Base-by-base conservation (phyloP, 2,113 vertebrate genomes). In the Phalacrocorax carbo region DNA sequence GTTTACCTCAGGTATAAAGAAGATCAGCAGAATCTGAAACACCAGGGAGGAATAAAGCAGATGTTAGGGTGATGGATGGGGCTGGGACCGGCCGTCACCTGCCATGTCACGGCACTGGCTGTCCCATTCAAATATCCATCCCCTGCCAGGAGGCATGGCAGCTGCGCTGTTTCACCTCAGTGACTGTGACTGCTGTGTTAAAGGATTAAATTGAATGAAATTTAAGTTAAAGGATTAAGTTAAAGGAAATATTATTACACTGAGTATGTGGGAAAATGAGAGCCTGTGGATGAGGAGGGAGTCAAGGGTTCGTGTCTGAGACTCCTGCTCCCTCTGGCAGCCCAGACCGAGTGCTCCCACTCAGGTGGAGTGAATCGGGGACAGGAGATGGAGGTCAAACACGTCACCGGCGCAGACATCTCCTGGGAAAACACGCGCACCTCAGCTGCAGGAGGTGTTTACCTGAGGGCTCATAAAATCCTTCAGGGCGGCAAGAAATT, bases 281-380 rank as follows among this genome's bases (percentile, higher is more conserved):
- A 91, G 30, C 10, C 34, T 71, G 40, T 22, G 65, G 57, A 5
- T 1, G 7, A 25, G 13, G 12, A 70, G 10, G 25, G 44, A 55
- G 16, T 20, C 52, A 4, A 2, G 49, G 27, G 22, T n/a, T 49
- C 2, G 2, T 70, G 66, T 13, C 54, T 9, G 38, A 54, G 68
- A 8, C n/a, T 32, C 16, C 57, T 22, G 69, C 27, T 79, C 30
- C 25, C 32, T 42, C 38, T 3, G 4, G 17, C 62, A 69, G 38
- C 32, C 42, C 48, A 18, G 23, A 8, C 19, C 3, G 2, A 77
- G 48, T 2, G 7, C 7, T 58, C 23, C 18, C 36, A 3, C 80
- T 75, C 29, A 2, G 0, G 0, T 1, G 3, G 25, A 55, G n/a
- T 5, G 38, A 38, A n/a, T 1, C 1, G 1, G 38, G 66, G 40